Evolutionary conservation across 1,140 invertebrate genomes (phyloP), one percentile per base, ranked within the genome.

Genomic region (Listronotus bonariensis): DNA sequence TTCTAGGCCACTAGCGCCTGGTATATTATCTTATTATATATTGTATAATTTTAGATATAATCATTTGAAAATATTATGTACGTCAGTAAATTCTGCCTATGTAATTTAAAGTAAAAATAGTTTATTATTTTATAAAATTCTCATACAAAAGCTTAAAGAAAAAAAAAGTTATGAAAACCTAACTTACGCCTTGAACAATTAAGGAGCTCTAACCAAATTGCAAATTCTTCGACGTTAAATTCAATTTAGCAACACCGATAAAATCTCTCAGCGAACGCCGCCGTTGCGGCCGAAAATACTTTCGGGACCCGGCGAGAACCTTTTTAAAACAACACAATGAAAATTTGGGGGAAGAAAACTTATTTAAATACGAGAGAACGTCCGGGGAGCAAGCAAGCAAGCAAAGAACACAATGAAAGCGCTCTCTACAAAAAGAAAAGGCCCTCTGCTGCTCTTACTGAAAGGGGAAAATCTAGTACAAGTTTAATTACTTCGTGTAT

Each of bases 401-500:
- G 40, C 53, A 55, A 55, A 42, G 40, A 55, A 41, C 20, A 43
- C 53, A 43, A 55, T 55, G 40, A 55, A 55, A 17, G 40, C 53
- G 11, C n/a, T 31, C 15, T 36, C 43, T 18, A 26, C 43, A 26
- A 36, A 52, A 26, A 20, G 45, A 48, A 52, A 52, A 36, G 17
- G 11, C 49, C 49, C 17, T 26, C 31, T 36, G 43, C 15, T 26
- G 43, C 15, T 18, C 15, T 46, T n/a, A 10, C 54, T 10, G 20
- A 56, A 43, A 42, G 54, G 38, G 51, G 38, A 45, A 43, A 20
- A 45, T 56, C 54, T 46, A 58, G 40, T 41, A 55, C 53, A 55
- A 55, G 53, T 55, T 55, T 55, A 55, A 55, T 55, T 55, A 55
- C 36, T 55, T 55, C 38, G 53, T 41, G 40, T 55, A 55, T 55